Evolutionary conservation across 2,888 invertebrate species (phyloP), one percentile per base, ranked within the genome.

Genomic region (Eupithecia exiguata): DNA sequence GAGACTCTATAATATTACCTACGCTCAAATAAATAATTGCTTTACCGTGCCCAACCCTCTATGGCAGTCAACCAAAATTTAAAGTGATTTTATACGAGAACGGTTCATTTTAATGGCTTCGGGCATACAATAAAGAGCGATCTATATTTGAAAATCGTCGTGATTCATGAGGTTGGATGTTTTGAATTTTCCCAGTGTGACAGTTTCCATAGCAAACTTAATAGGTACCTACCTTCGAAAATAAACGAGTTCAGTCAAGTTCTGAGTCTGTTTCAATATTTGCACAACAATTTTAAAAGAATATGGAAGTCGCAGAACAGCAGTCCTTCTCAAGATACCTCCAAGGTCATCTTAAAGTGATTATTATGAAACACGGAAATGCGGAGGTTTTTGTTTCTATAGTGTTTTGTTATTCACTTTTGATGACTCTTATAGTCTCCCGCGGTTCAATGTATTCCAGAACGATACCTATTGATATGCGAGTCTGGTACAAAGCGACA

Each of bases 11-110:
- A 82, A 83, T 82, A 78, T 80, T 78, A 77, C 67, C 69, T 68
- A 71, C 78, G 78, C 78, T 81, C 76, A 77, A 80, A 80, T 84
- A 84, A 82, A 80, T 84, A 83, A 85, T 84, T 79, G 79, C 70
- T 77, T 79, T 74, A 74, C 72, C 72, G 77, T 69, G 61, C 73
- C 68, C 69, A 63, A 69, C 72, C 77, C 75, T 77, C 74, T 74
- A 76, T 74, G 76, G 67, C 70, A 74, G 76, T 73, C 71, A 71
- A 71, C 76, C 73, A 71, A 76, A 71, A 73, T 76, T 71, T 73
- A 71, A 76, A 73, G 71, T 74, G 76, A 73, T 71, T 76, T 73
- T 73, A 69, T 76, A 71, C 68, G 69, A 53, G 73, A 67, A 69
- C 62, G 71, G 72, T 71, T 71, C 70, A 76, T 73, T 73, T 73